phyloP scores from a whole-genome alignment of 2,797 vertebrate species.

The Adrianichthys oophorus region DNA sequence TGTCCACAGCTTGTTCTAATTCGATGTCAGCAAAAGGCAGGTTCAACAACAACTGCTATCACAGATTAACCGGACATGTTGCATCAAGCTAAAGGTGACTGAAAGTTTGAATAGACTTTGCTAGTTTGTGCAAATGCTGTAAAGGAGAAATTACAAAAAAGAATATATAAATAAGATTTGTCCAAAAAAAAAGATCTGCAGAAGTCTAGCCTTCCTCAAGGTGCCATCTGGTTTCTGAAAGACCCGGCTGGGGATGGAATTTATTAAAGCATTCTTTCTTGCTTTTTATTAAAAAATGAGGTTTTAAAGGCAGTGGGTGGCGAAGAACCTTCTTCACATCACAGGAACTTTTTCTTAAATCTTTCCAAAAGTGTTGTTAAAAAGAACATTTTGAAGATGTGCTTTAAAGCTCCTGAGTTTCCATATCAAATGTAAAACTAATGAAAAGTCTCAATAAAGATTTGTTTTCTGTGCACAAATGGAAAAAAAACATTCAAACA shows the following conservation, averaged over 20 bases:
- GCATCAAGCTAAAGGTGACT: constrained; percentile 6
- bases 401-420: too few relatives aligned
- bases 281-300: constrained; percentile 1
- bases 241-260: constrained; percentile 12
- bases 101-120: too few relatives aligned
- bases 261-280: neutral
- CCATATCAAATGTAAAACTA: too few relatives aligned
- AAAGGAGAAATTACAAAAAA: too few relatives aligned
- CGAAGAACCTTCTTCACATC: neutral
- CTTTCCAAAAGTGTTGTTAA: too few relatives aligned
- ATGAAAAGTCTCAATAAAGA: too few relatives aligned
- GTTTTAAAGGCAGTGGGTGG: neutral
- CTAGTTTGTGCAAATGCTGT: too few relatives aligned
- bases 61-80: neutral
- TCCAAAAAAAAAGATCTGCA: too few relatives aligned
- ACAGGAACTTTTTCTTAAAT: neutral
- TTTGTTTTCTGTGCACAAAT: too few relatives aligned
- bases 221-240: constrained; percentile 14
- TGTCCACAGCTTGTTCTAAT: neutral
- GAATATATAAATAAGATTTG: too few relatives aligned
- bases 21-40: neutral
- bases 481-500: too few relatives aligned
- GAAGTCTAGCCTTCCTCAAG: constrained; percentile 2
- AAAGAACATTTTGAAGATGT: too few relatives aligned
- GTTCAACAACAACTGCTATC: neutral